phyloP scores from a whole-genome alignment of 1,140 invertebrate species.

The Drosophila sproati region DNA sequence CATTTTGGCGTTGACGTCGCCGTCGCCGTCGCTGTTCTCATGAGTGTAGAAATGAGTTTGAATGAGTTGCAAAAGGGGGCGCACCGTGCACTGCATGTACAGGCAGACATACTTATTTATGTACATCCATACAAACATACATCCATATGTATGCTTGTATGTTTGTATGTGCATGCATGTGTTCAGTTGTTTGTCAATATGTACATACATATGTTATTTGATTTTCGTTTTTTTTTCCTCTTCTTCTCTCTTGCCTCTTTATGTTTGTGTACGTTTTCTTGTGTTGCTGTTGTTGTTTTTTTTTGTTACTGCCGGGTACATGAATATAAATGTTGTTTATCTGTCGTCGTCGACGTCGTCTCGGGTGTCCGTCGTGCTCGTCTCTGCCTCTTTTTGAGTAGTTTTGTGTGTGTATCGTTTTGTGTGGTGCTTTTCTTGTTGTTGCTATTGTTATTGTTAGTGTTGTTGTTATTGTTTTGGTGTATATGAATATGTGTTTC shows the following conservation, averaged over 20 bases:
- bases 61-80: constrained; percentile 49
- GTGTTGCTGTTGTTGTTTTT: constrained; percentile 57
- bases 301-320: constrained; percentile 61
- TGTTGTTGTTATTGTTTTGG: constrained; percentile 10
- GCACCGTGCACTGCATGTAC: constrained; percentile 24
- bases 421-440: constrained; percentile 37
- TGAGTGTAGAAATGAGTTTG: constrained; percentile 75
- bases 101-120: constrained; percentile 37
- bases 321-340: constrained; percentile 83
- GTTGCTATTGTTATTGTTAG: constrained; percentile 10
- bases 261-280: constrained; percentile 41
- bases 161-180: constrained; percentile 30
- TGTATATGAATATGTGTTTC: constrained; percentile 69
- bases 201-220: constrained; percentile 81
- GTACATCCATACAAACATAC: constrained; percentile 27
- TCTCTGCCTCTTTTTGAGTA: constrained; percentile 53
- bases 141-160: constrained; percentile 18
- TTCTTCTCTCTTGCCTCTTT: constrained; percentile 37
- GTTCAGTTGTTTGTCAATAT: constrained; percentile 75
- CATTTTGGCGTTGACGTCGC: not conserved
- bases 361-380: constrained; percentile 46
- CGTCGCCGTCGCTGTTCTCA: constrained; percentile 32
- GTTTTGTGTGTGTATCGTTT: constrained; percentile 61
- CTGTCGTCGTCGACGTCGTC: constrained; percentile 51
- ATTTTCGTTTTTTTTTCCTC: constrained; percentile 72